These are phyloP conservation scores for Odontocerum albicorne DNA, from an alignment of 2,888 invertebrate species.

Conservation along the genomic window DNA sequence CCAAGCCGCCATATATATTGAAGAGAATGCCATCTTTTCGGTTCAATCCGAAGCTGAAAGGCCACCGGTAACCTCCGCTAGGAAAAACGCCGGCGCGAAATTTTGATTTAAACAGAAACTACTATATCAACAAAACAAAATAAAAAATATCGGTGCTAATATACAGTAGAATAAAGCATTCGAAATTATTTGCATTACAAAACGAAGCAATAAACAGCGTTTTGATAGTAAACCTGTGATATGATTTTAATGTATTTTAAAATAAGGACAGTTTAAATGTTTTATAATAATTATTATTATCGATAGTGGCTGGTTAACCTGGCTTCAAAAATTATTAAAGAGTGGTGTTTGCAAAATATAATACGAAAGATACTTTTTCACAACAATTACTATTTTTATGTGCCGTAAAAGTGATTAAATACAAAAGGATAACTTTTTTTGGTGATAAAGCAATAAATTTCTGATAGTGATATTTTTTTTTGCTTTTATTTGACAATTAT, in stretches of 20 bases:
- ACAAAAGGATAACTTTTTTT: too few species aligned
- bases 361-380: slow-evolving; percentile 19
- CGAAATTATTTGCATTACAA: background rate
- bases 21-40: slow-evolving; percentile 59
- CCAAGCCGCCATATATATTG: too few species aligned
- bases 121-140: background rate
- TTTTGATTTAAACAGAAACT: background rate
- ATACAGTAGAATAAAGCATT: background rate
- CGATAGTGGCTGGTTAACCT: slow-evolving; percentile 14
- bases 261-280: background rate
- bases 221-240: slow-evolving; percentile 1
- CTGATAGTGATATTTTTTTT: too few species aligned
- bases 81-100: slow-evolving; percentile 8
- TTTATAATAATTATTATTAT: background rate
- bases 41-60: slow-evolving; percentile 3
- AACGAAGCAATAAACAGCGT: background rate
- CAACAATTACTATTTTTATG: slow-evolving; percentile 23
- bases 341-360: slow-evolving; percentile 9
- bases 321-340: slow-evolving; percentile 18
- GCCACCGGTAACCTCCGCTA: slow-evolving; percentile 6
- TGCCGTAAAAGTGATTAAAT: too few species aligned
- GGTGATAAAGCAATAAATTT: too few species aligned
- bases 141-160: background rate
- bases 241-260: slow-evolving; percentile 6
- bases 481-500: background rate